phyloP scores from a whole-genome alignment of 2,797 vertebrate genomes.

The Melopsittacus undulatus region DNA sequence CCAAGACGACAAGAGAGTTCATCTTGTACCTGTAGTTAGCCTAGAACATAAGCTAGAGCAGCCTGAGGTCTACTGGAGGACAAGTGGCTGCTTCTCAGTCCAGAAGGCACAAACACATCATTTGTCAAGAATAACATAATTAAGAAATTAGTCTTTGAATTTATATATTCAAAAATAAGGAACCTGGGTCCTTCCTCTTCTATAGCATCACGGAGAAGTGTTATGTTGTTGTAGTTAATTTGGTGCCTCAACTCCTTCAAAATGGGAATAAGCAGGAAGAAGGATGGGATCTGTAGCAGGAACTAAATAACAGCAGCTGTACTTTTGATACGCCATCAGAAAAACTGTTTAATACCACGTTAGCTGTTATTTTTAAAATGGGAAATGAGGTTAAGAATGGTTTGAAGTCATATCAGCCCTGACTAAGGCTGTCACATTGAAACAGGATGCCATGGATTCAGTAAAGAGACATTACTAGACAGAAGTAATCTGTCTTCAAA shows the following conservation, averaged over 20 bases:
- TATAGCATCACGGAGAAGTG: neutral
- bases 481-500: slow-evolving; percentile 34
- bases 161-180: neutral
- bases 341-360: slow-evolving; percentile 18
- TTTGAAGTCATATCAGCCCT: slow-evolving; percentile 57
- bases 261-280: neutral
- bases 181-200: neutral
- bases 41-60: neutral
- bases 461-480: slow-evolving; percentile 11
- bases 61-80: neutral
- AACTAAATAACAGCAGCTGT: neutral
- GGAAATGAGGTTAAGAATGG: slow-evolving; percentile 64
- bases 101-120: neutral
- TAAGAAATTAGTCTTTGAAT: neutral
- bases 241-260: neutral
- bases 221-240: neutral
- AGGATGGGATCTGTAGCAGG: neutral
- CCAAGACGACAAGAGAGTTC: neutral
- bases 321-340: neutral
- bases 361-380: slow-evolving; percentile 61
- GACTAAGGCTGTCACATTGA: slow-evolving; percentile 52
- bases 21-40: neutral
- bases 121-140: neutral
- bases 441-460: slow-evolving; percentile 56
- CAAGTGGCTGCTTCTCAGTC: neutral